These are phyloP conservation scores for Glaucidium brasilianum DNA, from an alignment of 2,113 vertebrate species.

Conservation along the genomic window DNA sequence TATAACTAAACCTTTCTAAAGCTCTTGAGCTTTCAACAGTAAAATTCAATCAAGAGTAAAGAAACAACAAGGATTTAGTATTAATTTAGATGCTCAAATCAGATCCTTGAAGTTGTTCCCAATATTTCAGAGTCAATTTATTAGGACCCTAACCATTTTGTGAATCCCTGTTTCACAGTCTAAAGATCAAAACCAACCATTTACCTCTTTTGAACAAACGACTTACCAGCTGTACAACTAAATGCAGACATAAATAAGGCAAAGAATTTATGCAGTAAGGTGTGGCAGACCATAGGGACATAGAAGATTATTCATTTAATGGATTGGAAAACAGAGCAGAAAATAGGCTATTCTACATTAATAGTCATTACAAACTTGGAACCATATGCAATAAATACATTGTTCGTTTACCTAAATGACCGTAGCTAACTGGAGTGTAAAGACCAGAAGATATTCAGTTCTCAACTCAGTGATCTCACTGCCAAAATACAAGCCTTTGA, in stretches of 20 bases:
- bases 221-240: constrained; percentile 72
- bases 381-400: constrained; percentile 2
- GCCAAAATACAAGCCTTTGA: constrained; percentile 20
- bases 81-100: background rate
- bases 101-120: constrained; percentile 34
- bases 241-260: constrained; percentile 81
- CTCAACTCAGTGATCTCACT: constrained; percentile 21
- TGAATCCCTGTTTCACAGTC: constrained; percentile 74
- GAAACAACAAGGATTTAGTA: background rate
- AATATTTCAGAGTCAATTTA: constrained; percentile 5
- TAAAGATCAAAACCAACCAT: constrained; percentile 78
- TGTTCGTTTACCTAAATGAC: constrained; percentile 42
- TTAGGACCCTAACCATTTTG: background rate
- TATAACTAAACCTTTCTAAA: background rate
- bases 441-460: constrained; percentile 32
- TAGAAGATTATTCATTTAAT: constrained; percentile 37
- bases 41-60: background rate
- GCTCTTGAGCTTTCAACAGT: background rate
- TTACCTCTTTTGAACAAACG: constrained; percentile 76
- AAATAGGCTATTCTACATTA: constrained; percentile 32
- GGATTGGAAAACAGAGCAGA: constrained; percentile 44
- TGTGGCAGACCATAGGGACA: constrained; percentile 73
- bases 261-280: constrained; percentile 81
- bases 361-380: constrained; percentile 17
- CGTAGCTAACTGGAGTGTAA: constrained; percentile 24